These are phyloP conservation scores for Mionectes macconnelli DNA, from an alignment of 2,113 vertebrate genomes.

Conservation along the genomic window DNA sequence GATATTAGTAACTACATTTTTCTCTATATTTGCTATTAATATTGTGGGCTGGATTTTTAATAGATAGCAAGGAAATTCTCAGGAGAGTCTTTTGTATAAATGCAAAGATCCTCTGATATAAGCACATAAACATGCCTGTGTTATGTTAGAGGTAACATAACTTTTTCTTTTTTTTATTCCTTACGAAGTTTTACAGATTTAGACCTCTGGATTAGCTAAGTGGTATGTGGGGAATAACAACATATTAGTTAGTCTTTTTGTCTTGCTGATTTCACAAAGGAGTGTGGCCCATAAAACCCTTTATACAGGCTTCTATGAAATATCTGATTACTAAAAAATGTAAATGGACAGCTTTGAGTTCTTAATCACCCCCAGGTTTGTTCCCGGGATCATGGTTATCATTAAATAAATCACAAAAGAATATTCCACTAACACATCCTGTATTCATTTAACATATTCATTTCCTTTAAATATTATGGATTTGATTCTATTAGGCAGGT, in stretches of 20 bases:
- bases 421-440: neutral
- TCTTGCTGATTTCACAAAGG: neutral
- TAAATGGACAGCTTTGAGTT: neutral
- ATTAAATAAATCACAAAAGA: slow-evolving; percentile 5
- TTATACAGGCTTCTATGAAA: neutral
- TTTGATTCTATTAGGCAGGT: neutral
- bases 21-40: neutral
- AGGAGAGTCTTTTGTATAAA: neutral
- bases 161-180: neutral
- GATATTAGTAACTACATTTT: neutral
- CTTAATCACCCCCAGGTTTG: slow-evolving; percentile 1
- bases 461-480: neutral
- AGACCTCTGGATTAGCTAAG: neutral
- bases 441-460: neutral
- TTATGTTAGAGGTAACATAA: neutral
- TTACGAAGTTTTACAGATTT: neutral
- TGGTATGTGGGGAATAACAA: neutral
- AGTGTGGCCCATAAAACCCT: neutral
- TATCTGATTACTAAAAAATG: neutral
- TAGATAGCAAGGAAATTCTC: neutral
- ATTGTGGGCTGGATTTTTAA: neutral
- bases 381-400: neutral
- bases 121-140: neutral
- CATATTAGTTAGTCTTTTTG: neutral
- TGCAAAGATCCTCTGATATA: neutral